phyloP scores from a whole-genome alignment of 2,797 vertebrate genomes.

The Oreortyx pictus region DNA sequence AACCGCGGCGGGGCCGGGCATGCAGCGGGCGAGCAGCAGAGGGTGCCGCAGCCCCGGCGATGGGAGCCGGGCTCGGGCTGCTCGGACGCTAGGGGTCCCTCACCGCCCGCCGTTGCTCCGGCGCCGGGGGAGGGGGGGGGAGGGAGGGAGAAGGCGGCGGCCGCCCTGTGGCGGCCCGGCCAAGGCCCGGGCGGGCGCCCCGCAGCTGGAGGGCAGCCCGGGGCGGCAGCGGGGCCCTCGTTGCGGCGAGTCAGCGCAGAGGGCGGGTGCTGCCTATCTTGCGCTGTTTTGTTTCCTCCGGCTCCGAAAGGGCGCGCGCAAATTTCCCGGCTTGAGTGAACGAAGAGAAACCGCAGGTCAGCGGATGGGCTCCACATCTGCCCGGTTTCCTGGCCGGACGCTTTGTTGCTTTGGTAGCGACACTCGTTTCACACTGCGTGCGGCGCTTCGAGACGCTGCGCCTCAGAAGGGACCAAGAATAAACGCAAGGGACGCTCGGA shows the following conservation, averaged over 20 bases:
- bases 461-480: rapidly evolving
- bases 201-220: neutral
- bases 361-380: rapidly evolving
- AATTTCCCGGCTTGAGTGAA: neutral
- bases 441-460: neutral
- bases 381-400: rapidly evolving
- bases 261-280: neutral
- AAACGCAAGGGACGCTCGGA: rapidly evolving
- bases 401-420: neutral
- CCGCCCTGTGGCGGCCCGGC: too few relatives aligned
- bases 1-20: neutral
- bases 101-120: neutral
- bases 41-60: constrained; percentile 54
- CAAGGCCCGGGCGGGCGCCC: too few relatives aligned
- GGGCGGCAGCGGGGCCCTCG: neutral
- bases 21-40: constrained; percentile 40
- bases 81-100: neutral
- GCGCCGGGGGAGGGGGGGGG: too few relatives aligned
- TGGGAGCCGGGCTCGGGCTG: neutral
- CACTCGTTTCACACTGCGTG: rapidly evolving
- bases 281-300: neutral
- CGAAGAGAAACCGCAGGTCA: rapidly evolving
- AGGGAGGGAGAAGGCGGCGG: too few relatives aligned
- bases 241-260: too few relatives aligned
- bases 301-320: neutral